These are phyloP conservation scores for Cephus pulcher DNA, from an alignment of 2,888 invertebrate species.

Conservation along the genomic window DNA sequence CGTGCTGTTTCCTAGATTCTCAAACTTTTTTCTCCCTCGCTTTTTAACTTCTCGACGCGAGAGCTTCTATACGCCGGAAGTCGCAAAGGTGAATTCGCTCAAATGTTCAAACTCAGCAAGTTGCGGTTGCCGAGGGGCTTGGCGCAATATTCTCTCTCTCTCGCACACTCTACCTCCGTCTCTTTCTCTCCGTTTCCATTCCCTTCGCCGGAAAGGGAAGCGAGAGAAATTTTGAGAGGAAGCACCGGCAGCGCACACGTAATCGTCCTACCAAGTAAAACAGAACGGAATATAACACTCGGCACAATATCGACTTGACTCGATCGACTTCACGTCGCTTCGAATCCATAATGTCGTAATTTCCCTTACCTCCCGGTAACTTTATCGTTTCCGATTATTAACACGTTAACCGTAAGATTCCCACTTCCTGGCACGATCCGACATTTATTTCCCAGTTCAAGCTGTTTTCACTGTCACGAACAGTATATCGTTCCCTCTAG, in stretches of 20 bases:
- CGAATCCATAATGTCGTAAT: background rate
- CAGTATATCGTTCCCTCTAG: background rate
- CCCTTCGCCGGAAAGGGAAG: background rate
- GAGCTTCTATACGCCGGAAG: background rate
- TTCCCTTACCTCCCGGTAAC: background rate
- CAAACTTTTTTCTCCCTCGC: background rate
- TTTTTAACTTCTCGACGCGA: background rate
- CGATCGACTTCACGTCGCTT: background rate
- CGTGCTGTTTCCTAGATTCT: background rate
- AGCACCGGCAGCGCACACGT: background rate
- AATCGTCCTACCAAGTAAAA: background rate
- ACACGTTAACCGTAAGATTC: background rate
- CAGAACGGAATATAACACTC: background rate
- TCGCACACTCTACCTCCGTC: background rate
- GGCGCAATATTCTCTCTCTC: background rate
- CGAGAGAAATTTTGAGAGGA: background rate
- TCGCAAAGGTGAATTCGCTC: background rate
- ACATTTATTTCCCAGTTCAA: background rate
- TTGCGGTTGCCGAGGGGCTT: constrained; percentile 29
- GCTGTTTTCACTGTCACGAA: background rate
- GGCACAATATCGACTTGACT: background rate
- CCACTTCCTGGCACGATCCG: background rate
- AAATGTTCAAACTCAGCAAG: background rate
- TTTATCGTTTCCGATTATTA: background rate
- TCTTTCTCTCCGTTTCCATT: background rate